phyloP scores from a whole-genome alignment of 1,140 invertebrate species.

The Stegodyphus mimosarum region DNA sequence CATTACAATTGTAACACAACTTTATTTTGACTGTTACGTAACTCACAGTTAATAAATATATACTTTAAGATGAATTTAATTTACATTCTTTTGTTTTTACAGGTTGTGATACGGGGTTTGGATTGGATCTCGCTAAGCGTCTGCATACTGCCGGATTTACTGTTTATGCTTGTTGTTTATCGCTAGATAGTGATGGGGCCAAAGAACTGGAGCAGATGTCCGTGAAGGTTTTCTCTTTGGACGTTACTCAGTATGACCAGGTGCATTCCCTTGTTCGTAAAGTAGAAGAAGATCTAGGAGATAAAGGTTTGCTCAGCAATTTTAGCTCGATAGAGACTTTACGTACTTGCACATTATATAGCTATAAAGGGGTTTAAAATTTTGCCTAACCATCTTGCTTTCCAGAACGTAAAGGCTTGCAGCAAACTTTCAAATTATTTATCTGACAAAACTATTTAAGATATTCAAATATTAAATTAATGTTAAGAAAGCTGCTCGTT shows the following conservation, averaged over 20 bases:
- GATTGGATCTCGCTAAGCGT: constrained; percentile 59
- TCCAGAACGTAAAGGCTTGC: no score
- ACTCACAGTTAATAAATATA: neutral
- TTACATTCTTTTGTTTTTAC: neutral
- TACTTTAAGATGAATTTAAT: no score
- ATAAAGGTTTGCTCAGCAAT: constrained; percentile 39
- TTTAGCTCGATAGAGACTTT: no score
- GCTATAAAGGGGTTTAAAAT: no score
- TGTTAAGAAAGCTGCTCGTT: no score
- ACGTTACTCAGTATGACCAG: constrained; percentile 76
- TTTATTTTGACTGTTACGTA: no score
- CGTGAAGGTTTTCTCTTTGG: constrained; percentile 72
- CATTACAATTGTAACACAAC: no score
- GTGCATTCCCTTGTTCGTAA: constrained; percentile 67
- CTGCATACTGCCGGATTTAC: constrained; percentile 68
- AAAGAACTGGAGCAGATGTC: constrained; percentile 64
- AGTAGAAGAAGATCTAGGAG: constrained; percentile 53
- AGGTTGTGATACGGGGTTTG: constrained; percentile 64
- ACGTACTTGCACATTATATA: no score
- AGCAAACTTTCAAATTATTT: no score
- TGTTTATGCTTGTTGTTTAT: constrained; percentile 77
- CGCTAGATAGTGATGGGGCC: constrained; percentile 70
- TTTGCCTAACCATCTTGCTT: no score
- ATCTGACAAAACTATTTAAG: no score
- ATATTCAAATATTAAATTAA: no score